Evolutionary conservation across 1,140 invertebrate species (phyloP), one percentile per base, ranked within the genome.

Genomic region (Cotesia vestalis): DNA sequence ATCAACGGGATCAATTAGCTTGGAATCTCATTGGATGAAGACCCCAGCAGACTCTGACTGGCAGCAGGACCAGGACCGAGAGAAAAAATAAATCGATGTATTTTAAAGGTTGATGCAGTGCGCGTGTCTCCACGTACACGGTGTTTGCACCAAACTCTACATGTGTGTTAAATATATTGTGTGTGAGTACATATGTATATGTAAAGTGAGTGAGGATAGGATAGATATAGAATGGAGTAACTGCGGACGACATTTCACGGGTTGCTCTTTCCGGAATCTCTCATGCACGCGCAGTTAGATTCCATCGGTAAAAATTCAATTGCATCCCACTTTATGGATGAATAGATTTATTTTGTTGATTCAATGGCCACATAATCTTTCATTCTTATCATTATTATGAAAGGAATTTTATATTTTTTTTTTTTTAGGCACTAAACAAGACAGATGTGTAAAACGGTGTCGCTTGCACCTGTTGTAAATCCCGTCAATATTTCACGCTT

Each of bases 241-340:
- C 73, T 75, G 77, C 74, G 73, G 75, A 78, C 76, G 75, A 78
- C 74, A 78, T 78, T 78, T 77, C 73, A 77, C 77, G 74, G 77
- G 71, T 78, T 74, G 40, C 40, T 46, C 40, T 46, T 46, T 46
- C 40, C 40, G 40, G 40, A 38, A 20, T 74, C 71, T 68, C 73
- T 72, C 63, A 69, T 71, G 52, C 51, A 63, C 52, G 52, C 62
- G 55, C 52, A 46, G 40, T 46, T 46, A 46, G 40, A 46, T 46
- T 11, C 40, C 40, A 46, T 46, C 40, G 40, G 40, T 46, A 46
- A 46, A 46, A 46, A 46, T 46, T 46, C 40, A 9, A 46, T 46
- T 46, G 40, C 40, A 46, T 46, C 40, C 40, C 11, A 46, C 40
- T 46, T 46, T 46, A 46, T 11, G 5, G 40, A 46, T 46, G 40